Percentiles rank a stretch among this genome's conserved stretches.
These are phyloP conservation scores for Scolopax rusticola DNA, from an alignment of 2,797 vertebrate species.

Conservation along the genomic window DNA sequence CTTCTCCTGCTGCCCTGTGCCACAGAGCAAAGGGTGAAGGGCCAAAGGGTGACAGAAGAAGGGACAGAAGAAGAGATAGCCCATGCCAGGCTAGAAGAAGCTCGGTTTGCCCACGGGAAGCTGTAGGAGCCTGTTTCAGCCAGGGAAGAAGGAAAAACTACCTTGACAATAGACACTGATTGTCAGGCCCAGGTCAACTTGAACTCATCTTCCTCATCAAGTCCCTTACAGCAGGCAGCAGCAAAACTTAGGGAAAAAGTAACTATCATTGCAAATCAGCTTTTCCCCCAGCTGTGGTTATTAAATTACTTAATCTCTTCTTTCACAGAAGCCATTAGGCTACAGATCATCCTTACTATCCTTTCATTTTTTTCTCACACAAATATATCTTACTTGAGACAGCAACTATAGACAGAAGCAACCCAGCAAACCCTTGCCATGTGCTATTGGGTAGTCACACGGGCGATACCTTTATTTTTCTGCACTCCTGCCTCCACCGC, in stretches of 20 bases:
- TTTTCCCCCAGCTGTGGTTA: background rate
- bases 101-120: background rate
- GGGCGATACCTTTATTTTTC: background rate
- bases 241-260: background rate
- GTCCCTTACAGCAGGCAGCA: background rate
- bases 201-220: background rate
- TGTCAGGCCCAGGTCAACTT: background rate
- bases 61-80: background rate
- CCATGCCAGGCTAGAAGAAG: background rate
- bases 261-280: background rate
- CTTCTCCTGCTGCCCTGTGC: background rate
- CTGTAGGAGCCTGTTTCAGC: background rate
- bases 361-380: background rate
- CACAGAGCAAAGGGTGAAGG: background rate
- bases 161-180: background rate
- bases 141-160: background rate
- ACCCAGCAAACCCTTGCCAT: background rate
- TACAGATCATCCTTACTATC: background rate
- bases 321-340: background rate
- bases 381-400: background rate
- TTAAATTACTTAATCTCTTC: background rate
- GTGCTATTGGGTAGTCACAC: background rate
- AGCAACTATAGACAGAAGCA: background rate
- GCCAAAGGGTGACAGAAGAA: background rate
- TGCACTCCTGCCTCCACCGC: background rate